These are phyloP conservation scores for Cephalopterus ornatus DNA, from an alignment of 2,113 vertebrate species.

Conservation along the genomic window DNA sequence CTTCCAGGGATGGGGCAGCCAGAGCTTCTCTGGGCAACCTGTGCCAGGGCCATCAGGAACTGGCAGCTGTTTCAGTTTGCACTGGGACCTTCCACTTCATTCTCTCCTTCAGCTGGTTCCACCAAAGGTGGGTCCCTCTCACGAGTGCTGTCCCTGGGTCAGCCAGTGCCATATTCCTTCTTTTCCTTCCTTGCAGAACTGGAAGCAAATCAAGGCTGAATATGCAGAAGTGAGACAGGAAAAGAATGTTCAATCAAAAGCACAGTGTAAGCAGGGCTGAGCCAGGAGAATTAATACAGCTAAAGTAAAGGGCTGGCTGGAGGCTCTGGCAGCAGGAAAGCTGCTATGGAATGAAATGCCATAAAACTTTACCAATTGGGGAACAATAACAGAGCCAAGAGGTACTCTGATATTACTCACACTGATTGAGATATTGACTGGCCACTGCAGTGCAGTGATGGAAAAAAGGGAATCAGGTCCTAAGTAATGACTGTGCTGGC, in stretches of 20 bases:
- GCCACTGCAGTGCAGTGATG: not conserved
- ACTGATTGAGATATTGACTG: not conserved
- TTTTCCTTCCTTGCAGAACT: not conserved
- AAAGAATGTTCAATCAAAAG: not conserved
- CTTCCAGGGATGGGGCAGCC: not conserved
- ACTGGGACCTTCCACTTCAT: not conserved
- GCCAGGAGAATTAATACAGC: slow-evolving; percentile 24
- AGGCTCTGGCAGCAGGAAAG: slow-evolving; percentile 1
- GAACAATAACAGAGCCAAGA: not conserved
- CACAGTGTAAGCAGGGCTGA: not conserved
- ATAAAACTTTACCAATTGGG: not conserved
- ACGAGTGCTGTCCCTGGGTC: not conserved
- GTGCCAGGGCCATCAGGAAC: not conserved
- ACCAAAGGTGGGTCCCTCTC: not conserved
- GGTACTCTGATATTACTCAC: not conserved
- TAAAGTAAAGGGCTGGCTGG: slow-evolving; percentile 43
- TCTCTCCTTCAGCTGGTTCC: not conserved
- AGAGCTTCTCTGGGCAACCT: not conserved
- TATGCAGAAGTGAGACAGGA: not conserved
- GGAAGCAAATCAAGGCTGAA: not conserved
- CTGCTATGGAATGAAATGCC: not conserved
- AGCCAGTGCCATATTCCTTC: not conserved
- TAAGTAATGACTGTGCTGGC: not conserved
- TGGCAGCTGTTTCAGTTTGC: not conserved
- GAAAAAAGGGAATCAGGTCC: not conserved